A percentile compares a stretch with the other conserved stretches of the same genome.
phyloP scores from a whole-genome alignment of 2,113 vertebrate species.

The Microcebus tavaratra region DNA sequence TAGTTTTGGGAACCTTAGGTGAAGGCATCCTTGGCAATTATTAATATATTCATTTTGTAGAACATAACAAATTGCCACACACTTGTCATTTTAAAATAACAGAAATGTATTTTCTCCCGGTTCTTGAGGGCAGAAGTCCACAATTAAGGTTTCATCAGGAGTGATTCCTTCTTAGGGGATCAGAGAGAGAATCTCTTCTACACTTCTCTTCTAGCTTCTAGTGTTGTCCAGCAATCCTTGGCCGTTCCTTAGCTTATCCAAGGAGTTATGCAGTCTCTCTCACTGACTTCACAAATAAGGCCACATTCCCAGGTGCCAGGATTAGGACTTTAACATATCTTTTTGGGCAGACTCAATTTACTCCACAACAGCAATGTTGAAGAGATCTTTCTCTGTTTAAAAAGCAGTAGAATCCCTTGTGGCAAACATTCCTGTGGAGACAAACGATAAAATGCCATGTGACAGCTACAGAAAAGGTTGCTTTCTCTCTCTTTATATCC shows the following conservation, averaged over 20 bases:
- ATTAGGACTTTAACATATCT: background rate
- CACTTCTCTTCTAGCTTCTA: background rate
- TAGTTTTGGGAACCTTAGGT: background rate
- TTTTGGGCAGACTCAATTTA: background rate
- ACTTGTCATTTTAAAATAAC: background rate
- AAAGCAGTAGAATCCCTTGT: background rate
- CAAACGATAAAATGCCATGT: background rate
- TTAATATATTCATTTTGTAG: background rate
- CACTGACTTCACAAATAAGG: background rate
- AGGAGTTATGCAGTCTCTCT: fast-evolving
- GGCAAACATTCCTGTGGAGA: background rate
- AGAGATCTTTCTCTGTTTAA: background rate
- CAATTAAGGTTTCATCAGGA: background rate
- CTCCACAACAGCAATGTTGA: background rate
- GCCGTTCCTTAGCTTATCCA: background rate
- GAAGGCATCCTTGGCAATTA: background rate
- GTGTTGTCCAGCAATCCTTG: background rate
- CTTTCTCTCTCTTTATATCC: background rate
- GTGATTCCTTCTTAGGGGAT: background rate
- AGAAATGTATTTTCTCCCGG: background rate
- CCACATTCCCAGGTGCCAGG: background rate
- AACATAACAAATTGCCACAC: background rate
- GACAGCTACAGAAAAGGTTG: background rate
- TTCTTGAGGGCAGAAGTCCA: background rate
- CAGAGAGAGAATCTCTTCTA: background rate